These are phyloP conservation scores for Emydocephalus ijimae DNA, from an alignment of 2,113 vertebrate species.

Conservation along the genomic window DNA sequence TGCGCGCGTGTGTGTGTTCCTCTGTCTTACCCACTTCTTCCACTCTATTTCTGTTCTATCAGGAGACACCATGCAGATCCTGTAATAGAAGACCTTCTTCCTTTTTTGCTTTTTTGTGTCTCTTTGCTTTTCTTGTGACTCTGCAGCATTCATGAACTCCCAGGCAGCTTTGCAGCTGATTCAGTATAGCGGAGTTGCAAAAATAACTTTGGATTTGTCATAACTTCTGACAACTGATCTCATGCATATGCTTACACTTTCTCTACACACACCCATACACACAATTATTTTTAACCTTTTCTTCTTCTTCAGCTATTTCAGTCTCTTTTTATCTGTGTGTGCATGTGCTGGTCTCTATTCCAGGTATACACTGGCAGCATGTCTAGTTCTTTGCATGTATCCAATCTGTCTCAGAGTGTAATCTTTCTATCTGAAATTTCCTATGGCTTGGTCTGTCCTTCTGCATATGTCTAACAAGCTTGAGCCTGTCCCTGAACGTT, in stretches of 20 bases:
- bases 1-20: not conserved
- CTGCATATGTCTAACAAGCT: constrained; percentile 29
- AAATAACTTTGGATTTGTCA: constrained; percentile 49
- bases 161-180: constrained; percentile 57
- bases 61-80: constrained; percentile 48
- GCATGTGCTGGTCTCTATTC: not conserved
- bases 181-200: constrained; percentile 44
- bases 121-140: constrained; percentile 45
- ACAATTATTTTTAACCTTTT: constrained; percentile 52
- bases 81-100: constrained; percentile 35
- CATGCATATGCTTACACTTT: constrained; percentile 17
- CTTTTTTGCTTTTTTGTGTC: constrained; percentile 31
- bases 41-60: constrained; percentile 48
- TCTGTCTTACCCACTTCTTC: constrained; percentile 37
- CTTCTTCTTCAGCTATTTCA: constrained; percentile 69
- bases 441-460: constrained; percentile 1
- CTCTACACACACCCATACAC: constrained; percentile 29
- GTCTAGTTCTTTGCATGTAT: constrained; percentile 39
- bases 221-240: constrained; percentile 39
- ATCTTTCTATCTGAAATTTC: not conserved
- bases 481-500: not conserved
- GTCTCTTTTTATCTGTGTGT: constrained; percentile 44
- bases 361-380: not conserved
- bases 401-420: not conserved
- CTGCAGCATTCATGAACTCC: constrained; percentile 35